Percentiles rank a stretch among this genome's conserved stretches.
Conservation (phyloP, 2,888 invertebrate genomes). For the Tridacna crocea region DNA sequence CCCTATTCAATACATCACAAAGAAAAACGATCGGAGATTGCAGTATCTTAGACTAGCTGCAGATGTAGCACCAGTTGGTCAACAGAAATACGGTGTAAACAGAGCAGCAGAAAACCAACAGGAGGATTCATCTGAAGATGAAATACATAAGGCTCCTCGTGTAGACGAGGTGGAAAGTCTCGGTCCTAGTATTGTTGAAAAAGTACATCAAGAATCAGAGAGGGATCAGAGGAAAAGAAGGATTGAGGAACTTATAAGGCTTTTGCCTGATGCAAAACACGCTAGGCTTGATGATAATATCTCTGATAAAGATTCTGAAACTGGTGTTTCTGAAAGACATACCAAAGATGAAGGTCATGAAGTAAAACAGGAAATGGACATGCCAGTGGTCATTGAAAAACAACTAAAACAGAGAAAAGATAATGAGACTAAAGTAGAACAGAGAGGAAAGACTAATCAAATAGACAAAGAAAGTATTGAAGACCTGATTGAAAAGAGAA, state of each 20-base stretch:
- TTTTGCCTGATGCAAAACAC: conserved; percentile 51
- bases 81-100: background rate
- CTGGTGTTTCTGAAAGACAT: background rate
- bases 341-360: background rate
- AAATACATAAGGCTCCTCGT: conserved; percentile 24
- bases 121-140: conserved; percentile 20
- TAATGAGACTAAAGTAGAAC: background rate
- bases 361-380: background rate
- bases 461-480: background rate
- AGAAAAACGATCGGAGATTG: conserved; percentile 68
- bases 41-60: conserved; percentile 57
- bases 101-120: background rate
- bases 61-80: conserved; percentile 16
- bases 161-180: conserved; percentile 21
- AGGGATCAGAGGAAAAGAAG: conserved; percentile 55
- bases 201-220: conserved; percentile 34
- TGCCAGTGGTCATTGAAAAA: background rate
- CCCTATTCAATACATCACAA: conserved; percentile 68
- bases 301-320: background rate
- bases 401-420: background rate
- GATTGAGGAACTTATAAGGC: conserved; percentile 61
- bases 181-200: conserved; percentile 27
- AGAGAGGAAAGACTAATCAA: conserved; percentile 9
- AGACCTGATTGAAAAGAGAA: too few species aligned
- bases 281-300: background rate